Evolutionary conservation across 2,888 invertebrate species (phyloP), one percentile per base, ranked within the genome.

Genomic region (Lasioglossum lativentre): DNA sequence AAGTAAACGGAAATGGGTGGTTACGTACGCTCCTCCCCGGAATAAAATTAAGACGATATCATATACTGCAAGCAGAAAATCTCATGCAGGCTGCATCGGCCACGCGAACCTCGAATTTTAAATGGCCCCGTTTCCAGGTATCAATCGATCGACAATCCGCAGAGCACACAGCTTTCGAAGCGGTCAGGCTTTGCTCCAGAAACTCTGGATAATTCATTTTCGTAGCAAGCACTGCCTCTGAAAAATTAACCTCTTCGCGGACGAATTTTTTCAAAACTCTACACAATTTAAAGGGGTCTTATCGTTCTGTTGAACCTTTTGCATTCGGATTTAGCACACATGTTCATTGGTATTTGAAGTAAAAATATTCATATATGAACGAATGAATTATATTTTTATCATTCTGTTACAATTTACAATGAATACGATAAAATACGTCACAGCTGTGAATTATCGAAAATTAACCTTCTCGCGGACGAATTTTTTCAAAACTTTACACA

Each of bases 1-100:
- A 86, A 82, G n/a, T 52, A 71, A 87, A 82, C 68, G 71, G 71
- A 63, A 34, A 19, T 59, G 6, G 14, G 52, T 12, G 59, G 12
- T 71, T 74, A 59, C 71, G 16, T 30, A 16, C 2, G 6, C 56
- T n/a, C 14, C 19, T 8, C 30, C 8, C 19, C 30, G 0, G 66
- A 74, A 63, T 42, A 56, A 59, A 40, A 80, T 80, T 68, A 12
- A 47, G n/a, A 74, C 45, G 40, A 38, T 34, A 12, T 23, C 23
- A 10, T 38, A 10, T 19, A 23, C 19, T 8, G 23, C 30, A 16
- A 6, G 30, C 8, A 6, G 30, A 19, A 63, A 63, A 63, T 34
- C 30, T 34, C 30, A 12, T n/a, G n/a, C 56, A 12, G 2, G 16
- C 5, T 19, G 63, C 63, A 63, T 19, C 30, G 30, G 8, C 30